Base-by-base conservation (phyloP, 2,113 vertebrate species). In the Chunga burmeisteri region DNA sequence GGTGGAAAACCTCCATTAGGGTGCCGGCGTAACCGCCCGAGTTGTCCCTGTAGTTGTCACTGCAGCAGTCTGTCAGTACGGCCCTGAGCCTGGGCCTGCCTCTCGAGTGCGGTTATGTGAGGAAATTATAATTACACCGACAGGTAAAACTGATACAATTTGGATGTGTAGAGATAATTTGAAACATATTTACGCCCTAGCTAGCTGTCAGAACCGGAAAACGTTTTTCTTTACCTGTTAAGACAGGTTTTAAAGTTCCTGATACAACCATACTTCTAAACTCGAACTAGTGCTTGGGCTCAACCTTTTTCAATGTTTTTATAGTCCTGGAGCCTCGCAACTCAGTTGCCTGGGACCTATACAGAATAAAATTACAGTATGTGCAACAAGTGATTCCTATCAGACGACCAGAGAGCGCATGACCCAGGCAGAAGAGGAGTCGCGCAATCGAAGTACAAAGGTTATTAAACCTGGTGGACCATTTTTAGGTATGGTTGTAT, bases 291-390 rank as follows among this genome's bases (percentile, higher is more conserved):
- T 94, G 59, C 67, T 79, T 71, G 68, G 93, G 68, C 70, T 97
- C 82, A 96, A 94, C 40, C 63, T 93, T 32, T 97, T 93, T 86
- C 84, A 70, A 83, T 97, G 68, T 67, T 93, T 95, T 96, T 97
- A 8, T 96, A 99, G 99, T 98, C 98, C 98, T 96, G 99, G 98
- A 98, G 97, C 95, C 85, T 98, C 98, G 36, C 98, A 99, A 91
- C 98, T 99, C 97, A 98, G 97, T 90, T 98, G 98, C 92, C 96
- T 99, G 98, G 99, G 99, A 75, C 96, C 97, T 27, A 98, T 99
- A 92, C 98, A 99, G 97, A 98, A 99, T 97, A 99, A 99, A 98
- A 98, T 99, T 98, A 99, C 99, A 72, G 98, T 99, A 83, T 99
- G 99, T 93, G 99, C 99, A 96, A 99, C 99, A 79, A 99, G 98